Evolutionary conservation across 1,140 invertebrate species (phyloP), one percentile per base, ranked within the genome.

Genomic region (Trichonephila clavata): DNA sequence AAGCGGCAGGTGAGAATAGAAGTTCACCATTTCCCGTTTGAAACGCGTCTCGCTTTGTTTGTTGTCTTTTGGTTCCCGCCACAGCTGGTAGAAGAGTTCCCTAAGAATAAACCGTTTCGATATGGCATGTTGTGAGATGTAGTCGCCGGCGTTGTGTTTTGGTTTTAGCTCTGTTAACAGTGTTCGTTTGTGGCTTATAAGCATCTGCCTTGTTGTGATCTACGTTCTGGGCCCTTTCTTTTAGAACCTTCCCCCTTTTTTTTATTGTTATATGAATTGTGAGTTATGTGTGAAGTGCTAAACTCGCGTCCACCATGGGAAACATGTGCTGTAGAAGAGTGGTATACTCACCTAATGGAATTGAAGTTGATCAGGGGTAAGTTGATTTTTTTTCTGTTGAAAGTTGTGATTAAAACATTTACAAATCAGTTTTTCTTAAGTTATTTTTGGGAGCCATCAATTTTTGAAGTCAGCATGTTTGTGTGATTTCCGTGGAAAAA

Each of bases 301-400:
- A 61, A 14, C 6, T 32, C 27, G 84, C 8, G 63, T 24, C 63
- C 86, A 88, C 61, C 63, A 91, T 91, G 90, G 90, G 90, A 65
- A 91, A 91, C 59, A 50, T 91, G 71, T 91, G 90, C 65, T 91
- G 90, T 13, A 61, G 90, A 60, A 91, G 77, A 83, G 90, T 91
- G 14, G 90, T 39, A 20, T 91, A 91, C 16, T 65, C 77, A 27
- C 90, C 90, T 2, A 83, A 83, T 63, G 90, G 90, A 43, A 50
- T 59, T n/a, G 90, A 91, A 24, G 21, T 83, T 20, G 90, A 91
- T 18, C 10, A 83, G 21, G 43, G 71, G 90, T 91, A 91, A 91
- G 77, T 91, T 68, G 8, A 10, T 68, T 50, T 50, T 10, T 68
- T 50, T 50, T 10, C 43, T 50, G 5, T 3, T 50, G 43, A 50